Evolutionary conservation across 2,888 invertebrate species (phyloP), one percentile per base, ranked within the genome.

Genomic region (Heteropelma amictum): DNA sequence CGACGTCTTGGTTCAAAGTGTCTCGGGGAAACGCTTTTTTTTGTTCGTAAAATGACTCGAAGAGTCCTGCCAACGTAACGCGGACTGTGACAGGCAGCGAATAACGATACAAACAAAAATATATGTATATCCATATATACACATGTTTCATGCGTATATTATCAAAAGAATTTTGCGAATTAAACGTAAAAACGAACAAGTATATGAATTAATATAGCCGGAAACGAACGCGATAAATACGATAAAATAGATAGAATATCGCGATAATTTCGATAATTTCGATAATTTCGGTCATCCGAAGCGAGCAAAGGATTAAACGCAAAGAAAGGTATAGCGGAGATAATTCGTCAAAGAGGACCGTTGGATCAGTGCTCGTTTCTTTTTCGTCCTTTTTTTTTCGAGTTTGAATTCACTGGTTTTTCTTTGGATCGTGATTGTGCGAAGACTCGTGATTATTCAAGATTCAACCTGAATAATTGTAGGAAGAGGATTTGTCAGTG

Each of bases 1-100:
- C 95, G 95, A 95, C 95, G 95, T 95, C 95, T 95, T 95, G 94
- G 93, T 93, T 87, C 84, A 84, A 84, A 85, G 86, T 87, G 86
- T 88, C 87, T 88, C 87, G 87, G 91, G 89, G 86, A 90, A 86
- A 81, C 81, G 80, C 91, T 89, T 91, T 93, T 92, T 92, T 92
- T 92, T 71, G 54, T 61, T 40, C 17, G 10, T 30, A 30, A 93
- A 92, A 94, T 94, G 94, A 93, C 93, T 93, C 94, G 91, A 93
- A 53, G 19, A 67, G 92, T 93, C 93, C 93, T 93, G 93, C 93
- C 93, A 92, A 90, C 84, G 90, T 90, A 84, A 83, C 49, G 78
- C 80, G 89, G 90, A 90, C 91, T 91, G 90, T 90, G 90, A 83
- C 80, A 72, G 77, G 75, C 77, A 77, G 69, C 58, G 72, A 77